These are phyloP conservation scores for Laspeyria flexula DNA, from an alignment of 2,888 invertebrate genomes.

Conservation along the genomic window DNA sequence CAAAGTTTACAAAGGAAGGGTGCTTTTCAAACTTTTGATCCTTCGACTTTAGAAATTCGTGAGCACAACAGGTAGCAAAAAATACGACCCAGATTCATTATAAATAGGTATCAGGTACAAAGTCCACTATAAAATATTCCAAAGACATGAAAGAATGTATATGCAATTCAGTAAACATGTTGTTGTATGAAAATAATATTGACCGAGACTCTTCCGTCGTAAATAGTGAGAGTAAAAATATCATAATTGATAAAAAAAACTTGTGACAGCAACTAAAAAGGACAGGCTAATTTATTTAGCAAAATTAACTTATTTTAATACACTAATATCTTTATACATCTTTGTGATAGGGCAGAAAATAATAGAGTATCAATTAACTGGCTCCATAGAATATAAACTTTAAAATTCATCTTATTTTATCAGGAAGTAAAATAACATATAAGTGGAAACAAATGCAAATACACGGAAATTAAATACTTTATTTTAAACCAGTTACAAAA, in stretches of 20 bases:
- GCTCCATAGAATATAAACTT: too few species aligned
- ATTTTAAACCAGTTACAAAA: not conserved
- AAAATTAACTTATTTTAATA: not conserved
- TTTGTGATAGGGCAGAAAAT: too few species aligned
- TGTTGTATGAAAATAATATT: not conserved
- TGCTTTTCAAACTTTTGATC: slow-evolving; percentile 10
- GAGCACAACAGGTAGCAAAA: not conserved
- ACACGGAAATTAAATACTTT: not conserved
- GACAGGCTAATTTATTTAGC: not conserved
- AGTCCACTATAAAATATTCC: too few species aligned
- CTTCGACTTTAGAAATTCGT: not conserved
- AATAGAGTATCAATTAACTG: too few species aligned
- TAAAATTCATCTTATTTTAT: not conserved
- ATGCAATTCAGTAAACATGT: not conserved
- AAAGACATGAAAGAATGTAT: not conserved
- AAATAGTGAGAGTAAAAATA: slow-evolving; percentile 3
- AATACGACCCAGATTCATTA: not conserved
- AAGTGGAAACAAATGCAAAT: not conserved
- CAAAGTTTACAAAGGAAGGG: slow-evolving; percentile 11
- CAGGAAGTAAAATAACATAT: not conserved
- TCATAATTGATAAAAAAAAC: not conserved
- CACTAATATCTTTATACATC: too few species aligned
- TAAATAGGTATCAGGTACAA: not conserved
- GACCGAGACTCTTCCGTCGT: not conserved
- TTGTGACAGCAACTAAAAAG: too few species aligned